Evolutionary conservation across 2,113 vertebrate genomes (phyloP).

Genomic region (Cairina moschata): DNA sequence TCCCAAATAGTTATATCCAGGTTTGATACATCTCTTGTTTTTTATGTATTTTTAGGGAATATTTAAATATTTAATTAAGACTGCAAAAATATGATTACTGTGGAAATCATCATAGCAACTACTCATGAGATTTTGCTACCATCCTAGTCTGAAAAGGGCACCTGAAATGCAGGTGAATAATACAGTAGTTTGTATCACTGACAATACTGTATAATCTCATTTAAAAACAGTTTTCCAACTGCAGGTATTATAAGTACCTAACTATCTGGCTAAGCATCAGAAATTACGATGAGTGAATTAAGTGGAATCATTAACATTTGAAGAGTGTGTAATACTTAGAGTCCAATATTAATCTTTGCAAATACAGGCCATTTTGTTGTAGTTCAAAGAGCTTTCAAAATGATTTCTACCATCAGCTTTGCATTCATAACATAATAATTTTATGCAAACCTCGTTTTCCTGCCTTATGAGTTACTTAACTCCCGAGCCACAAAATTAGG

Average conservation of each 20-base stretch:
- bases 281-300: not conserved
- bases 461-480: conserved; percentile 67
- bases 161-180: not conserved
- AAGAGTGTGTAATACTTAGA: not conserved
- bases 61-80: not conserved
- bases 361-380: not conserved
- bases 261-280: not conserved
- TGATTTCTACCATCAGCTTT: conserved; percentile 51
- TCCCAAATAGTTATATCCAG: not conserved
- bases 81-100: not conserved
- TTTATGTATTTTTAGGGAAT: not conserved
- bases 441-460: conserved; percentile 67
- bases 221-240: conserved; percentile 14
- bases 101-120: not conserved
- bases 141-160: not conserved
- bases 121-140: not conserved
- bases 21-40: not conserved
- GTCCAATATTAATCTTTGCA: conserved; percentile 30
- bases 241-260: not conserved
- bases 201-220: conserved; percentile 4
- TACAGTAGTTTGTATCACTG: not conserved
- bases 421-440: conserved; percentile 56
- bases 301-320: conserved; percentile 9
- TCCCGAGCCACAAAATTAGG: conserved; percentile 65
- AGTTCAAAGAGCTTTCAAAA: conserved; percentile 44